A percentile compares a stretch with the other conserved stretches of the same genome.
Evolutionary conservation across 2,113 vertebrate genomes (phyloP).

Genomic region (Steatornis caripensis): DNA sequence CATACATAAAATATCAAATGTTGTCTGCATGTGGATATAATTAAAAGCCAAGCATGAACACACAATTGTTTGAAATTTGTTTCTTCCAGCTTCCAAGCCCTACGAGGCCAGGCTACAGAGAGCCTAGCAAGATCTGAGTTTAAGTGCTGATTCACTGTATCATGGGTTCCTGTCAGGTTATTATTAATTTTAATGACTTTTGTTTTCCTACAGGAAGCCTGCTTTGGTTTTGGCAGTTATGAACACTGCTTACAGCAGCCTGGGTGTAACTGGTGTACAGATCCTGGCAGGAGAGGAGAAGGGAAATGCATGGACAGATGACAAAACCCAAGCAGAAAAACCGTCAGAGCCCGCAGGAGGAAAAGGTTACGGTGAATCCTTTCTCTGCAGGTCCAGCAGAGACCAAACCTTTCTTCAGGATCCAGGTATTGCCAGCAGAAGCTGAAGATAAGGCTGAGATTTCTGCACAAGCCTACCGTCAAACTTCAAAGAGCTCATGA

Average conservation of each 20-base stretch:
- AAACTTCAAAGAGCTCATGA: background rate
- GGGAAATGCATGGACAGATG: constrained; percentile 75
- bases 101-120: background rate
- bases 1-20: background rate
- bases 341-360: constrained; percentile 10
- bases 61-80: background rate
- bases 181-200: background rate
- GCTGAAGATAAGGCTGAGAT: background rate
- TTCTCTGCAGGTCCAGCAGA: constrained; percentile 70
- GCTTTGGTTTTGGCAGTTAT: constrained; percentile 73
- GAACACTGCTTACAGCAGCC: constrained; percentile 68
- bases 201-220: constrained; percentile 74
- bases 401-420: constrained; percentile 75
- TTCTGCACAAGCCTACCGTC: background rate
- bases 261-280: constrained; percentile 77
- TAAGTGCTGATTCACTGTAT: background rate
- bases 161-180: background rate
- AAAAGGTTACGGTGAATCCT: constrained; percentile 44
- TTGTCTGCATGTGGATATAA: background rate
- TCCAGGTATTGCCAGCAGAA: constrained; percentile 39
- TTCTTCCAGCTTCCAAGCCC: background rate
- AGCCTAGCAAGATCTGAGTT: background rate
- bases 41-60: background rate
- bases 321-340: constrained; percentile 72
- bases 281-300: constrained; percentile 77